Percentiles rank a stretch among this genome's conserved stretches.
Evolutionary conservation across 2,888 invertebrate species (phyloP).

Genomic region (Eupeodes latifasciatus): DNA sequence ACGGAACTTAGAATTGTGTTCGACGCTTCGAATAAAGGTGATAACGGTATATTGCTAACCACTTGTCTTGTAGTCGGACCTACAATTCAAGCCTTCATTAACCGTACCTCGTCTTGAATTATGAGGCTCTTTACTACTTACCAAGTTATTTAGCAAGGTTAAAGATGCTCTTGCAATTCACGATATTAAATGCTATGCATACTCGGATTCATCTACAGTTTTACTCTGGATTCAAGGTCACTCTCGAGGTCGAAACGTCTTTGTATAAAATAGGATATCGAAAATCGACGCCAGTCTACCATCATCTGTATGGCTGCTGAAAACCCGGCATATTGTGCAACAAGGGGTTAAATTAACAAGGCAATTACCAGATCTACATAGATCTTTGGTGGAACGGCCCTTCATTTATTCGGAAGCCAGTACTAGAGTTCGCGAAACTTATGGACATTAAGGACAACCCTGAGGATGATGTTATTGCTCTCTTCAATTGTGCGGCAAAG

Average conservation of each 20-base stretch:
- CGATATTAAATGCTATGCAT: neutral
- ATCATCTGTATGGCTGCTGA: neutral
- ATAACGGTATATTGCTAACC: conserved; percentile 45
- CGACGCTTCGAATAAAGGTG: conserved; percentile 56
- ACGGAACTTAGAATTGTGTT: conserved; percentile 68
- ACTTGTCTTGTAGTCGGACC: neutral
- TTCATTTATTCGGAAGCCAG: neutral
- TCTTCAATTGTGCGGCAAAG: neutral
- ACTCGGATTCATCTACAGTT: neutral
- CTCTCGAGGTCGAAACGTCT: neutral
- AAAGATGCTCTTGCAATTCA: conserved; percentile 1
- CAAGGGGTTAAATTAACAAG: neutral
- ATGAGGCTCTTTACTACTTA: neutral
- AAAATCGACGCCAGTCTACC: neutral
- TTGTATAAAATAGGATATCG: neutral
- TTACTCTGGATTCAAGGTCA: neutral
- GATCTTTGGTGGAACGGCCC: conserved; percentile 9
- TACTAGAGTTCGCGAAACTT: neutral
- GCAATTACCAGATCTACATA: neutral
- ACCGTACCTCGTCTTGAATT: neutral
- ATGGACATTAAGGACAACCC: neutral
- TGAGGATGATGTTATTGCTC: neutral
- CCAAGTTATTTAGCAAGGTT: neutral
- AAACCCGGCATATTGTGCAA: neutral
- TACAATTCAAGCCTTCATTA: neutral